These are phyloP conservation scores for Petrocephalus microphthalmus DNA, from an alignment of 2,113 vertebrate genomes.

Conservation along the genomic window DNA sequence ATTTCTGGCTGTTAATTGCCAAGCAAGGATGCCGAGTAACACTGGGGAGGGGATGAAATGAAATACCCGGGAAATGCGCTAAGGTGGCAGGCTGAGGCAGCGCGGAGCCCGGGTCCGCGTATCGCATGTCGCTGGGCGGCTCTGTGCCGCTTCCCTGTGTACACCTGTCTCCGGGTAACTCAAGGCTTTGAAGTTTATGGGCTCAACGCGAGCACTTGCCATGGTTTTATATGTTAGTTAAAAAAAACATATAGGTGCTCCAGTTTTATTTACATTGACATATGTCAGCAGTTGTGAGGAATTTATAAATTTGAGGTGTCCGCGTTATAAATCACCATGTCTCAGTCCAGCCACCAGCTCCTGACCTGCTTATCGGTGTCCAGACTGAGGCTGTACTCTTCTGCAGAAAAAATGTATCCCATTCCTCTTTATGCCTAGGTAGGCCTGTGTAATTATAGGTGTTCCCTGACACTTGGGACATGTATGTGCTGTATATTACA, in stretches of 20 bases:
- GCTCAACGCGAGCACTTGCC: not conserved
- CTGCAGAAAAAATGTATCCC: not conserved
- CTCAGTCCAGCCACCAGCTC: not conserved
- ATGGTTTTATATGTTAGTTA: not conserved
- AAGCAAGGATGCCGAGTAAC: not conserved
- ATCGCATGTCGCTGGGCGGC: not conserved
- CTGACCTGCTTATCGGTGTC: not conserved
- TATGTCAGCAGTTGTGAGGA: not conserved
- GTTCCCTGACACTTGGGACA: not conserved
- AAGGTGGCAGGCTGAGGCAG: not conserved
- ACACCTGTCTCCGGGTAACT: not conserved
- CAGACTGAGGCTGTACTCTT: not conserved
- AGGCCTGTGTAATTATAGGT: not conserved
- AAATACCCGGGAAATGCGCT: not conserved
- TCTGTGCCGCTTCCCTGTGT: not conserved
- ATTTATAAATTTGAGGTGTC: not conserved
- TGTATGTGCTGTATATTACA: not conserved
- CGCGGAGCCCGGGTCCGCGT: not conserved
- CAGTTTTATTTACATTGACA: not conserved
- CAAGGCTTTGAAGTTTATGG: not conserved
- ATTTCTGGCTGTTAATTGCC: constrained; percentile 13
- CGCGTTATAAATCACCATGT: not conserved
- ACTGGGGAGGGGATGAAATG: not conserved
- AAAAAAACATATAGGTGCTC: not conserved
- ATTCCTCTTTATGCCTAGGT: not conserved